Conservation (phyloP, 2,797 vertebrate species). For the Pogoniulus pusillus region DNA sequence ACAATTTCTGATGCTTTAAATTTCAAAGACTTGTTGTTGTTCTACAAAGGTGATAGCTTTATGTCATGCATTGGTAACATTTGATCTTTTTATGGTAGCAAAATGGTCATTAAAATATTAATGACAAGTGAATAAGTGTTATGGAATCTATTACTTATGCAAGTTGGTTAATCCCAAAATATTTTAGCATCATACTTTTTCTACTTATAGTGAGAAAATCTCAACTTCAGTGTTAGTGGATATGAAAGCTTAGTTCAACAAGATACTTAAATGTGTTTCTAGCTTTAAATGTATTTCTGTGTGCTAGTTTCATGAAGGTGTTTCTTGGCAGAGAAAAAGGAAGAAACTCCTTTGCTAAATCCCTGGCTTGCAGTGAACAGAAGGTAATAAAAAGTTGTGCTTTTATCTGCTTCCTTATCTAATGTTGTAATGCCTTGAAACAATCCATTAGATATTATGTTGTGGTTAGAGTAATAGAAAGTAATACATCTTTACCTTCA, state of each 20-base stretch:
- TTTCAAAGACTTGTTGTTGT: neutral
- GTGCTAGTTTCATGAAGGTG: neutral
- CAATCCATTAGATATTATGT: neutral
- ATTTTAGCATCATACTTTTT: neutral
- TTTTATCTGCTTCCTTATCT: neutral
- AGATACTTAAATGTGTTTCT: neutral
- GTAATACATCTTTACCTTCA: neutral
- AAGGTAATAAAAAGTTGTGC: neutral
- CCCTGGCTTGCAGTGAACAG: neutral
- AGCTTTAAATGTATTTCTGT: neutral
- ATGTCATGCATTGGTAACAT: neutral
- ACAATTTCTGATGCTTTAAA: neutral
- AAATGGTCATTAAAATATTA: neutral
- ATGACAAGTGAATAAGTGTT: neutral
- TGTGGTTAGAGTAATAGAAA: neutral
- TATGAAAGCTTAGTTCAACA: neutral
- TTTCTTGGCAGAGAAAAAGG: neutral
- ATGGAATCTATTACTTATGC: neutral
- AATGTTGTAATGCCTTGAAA: neutral
- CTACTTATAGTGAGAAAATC: neutral
- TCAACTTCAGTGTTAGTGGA: neutral
- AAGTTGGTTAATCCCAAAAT: neutral
- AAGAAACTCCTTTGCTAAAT: neutral
- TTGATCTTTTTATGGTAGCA: neutral
- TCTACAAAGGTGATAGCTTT: neutral